phyloP scores from a whole-genome alignment of 1,140 invertebrate species.

The Ganaspis sp. region DNA sequence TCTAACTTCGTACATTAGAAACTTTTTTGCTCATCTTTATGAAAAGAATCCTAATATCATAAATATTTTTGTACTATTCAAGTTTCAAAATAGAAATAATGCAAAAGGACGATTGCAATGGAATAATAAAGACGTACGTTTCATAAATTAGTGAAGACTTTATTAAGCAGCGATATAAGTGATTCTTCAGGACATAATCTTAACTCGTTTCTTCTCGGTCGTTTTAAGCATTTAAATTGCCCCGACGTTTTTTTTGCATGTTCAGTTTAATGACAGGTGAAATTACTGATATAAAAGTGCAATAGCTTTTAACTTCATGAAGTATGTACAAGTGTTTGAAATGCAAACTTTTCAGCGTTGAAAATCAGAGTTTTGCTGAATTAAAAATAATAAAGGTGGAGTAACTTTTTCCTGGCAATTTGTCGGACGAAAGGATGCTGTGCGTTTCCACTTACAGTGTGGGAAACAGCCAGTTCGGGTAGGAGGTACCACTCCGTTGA shows the following conservation, averaged over 20 bases:
- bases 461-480: slow-evolving; percentile 23
- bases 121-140: not conserved
- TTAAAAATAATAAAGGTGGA: slow-evolving; percentile 21
- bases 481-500: slow-evolving; percentile 32
- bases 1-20: too few relatives aligned
- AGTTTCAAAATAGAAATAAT: too few relatives aligned
- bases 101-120: not conserved
- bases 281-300: not conserved
- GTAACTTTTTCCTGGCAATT: slow-evolving; percentile 24
- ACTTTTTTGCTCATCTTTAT: too few relatives aligned
- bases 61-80: too few relatives aligned
- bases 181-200: not conserved
- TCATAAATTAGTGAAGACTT: not conserved
- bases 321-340: not conserved
- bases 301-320: not conserved
- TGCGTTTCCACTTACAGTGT: slow-evolving; percentile 23
- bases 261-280: slow-evolving; percentile 12
- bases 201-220: not conserved
- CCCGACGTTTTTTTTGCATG: not conserved
- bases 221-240: slow-evolving; percentile 5
- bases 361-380: slow-evolving; percentile 15
- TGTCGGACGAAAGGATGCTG: slow-evolving; percentile 27
- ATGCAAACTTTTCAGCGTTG: slow-evolving; percentile 8
- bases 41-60: too few relatives aligned
- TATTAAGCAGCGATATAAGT: not conserved